These are phyloP conservation scores for Myopa testacea DNA, from an alignment of 2,888 invertebrate species.

Conservation along the genomic window DNA sequence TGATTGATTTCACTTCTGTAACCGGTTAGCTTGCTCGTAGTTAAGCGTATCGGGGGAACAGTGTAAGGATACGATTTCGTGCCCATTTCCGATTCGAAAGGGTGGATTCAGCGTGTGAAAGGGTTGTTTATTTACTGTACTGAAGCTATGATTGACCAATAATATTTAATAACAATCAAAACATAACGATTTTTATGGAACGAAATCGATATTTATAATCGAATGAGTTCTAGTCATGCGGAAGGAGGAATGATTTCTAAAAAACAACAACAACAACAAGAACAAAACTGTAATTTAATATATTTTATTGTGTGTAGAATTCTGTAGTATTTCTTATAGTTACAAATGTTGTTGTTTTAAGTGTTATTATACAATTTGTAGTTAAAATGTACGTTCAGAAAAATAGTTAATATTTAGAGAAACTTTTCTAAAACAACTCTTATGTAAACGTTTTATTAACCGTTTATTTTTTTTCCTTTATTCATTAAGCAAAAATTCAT, in stretches of 20 bases:
- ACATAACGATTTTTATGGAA: constrained; percentile 59
- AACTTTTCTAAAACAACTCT: background rate
- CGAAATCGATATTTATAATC: constrained; percentile 41
- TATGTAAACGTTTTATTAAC: too few species aligned
- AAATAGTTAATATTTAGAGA: background rate
- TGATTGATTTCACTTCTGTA: constrained; percentile 38
- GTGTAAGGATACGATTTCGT: constrained; percentile 8
- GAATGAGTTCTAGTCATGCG: background rate
- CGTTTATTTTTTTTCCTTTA: too few species aligned
- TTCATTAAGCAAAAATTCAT: background rate
- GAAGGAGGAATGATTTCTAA: background rate
- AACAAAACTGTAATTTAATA: too few species aligned
- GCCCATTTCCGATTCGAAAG: constrained; percentile 24
- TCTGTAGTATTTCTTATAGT: too few species aligned
- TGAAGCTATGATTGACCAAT: constrained; percentile 43
- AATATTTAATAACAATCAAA: constrained; percentile 61
- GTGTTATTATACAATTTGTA: too few species aligned
- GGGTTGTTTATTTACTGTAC: constrained; percentile 30
- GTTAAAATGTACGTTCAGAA: too few species aligned
- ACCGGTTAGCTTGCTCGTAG: constrained; percentile 6
- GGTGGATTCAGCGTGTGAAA: constrained; percentile 8
- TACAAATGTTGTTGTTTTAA: too few species aligned
- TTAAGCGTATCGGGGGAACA: constrained; percentile 21
- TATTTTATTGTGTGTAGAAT: too few species aligned
- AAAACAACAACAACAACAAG: too few species aligned